Base-by-base conservation (phyloP, 1,140 invertebrate species). In the Elysia chlorotica region DNA sequence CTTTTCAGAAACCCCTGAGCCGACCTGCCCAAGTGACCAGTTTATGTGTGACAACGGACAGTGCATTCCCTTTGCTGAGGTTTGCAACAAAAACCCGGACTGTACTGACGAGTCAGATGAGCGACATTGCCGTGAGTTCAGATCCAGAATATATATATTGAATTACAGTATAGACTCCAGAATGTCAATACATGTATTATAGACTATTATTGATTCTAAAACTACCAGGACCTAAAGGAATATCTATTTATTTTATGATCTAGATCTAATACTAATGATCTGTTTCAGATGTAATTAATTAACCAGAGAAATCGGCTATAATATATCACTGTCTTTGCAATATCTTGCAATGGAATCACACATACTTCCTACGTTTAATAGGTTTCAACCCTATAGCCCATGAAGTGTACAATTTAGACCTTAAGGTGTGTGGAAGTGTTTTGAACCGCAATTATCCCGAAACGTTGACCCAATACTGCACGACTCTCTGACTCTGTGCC, bases 51-150 rank as follows among this genome's bases (percentile, higher is more conserved):
- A 91, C 17, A 94, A 92, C 79, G 94, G 94, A 0, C 89, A 96
- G 21, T 99, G 97, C 78, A 98, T 99, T 37, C 92, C 94, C 72
- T 91, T 92, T 69, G 90, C 91, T 59, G 85, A 95, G 33, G 95
- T 98, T 0, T 99, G 97, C 83, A 97, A 99, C 86, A 97, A 96
- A 85, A 93, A 95, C n/a, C 89, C 92, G 0, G 96, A 99, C 80
- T 99, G 96, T 83, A 84, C 90, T 0, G 96, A 99, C 81, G 93
- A 95, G 65, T 96, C 94, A 14, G 98, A 99, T 85, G 98, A 99
- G 83, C 88, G 93, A 0, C 95, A 96, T 82, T 99, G 97, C 81
- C 95, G 92, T 91, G 85, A 90, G 88, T 87, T 17, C 17, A 17
- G 10, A 48, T 10, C 10, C n/a, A 48, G 41, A n/a, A n/a, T n/a